Conservation (phyloP, 2,797 vertebrate species). For the Adelosebastes latens region DNA sequence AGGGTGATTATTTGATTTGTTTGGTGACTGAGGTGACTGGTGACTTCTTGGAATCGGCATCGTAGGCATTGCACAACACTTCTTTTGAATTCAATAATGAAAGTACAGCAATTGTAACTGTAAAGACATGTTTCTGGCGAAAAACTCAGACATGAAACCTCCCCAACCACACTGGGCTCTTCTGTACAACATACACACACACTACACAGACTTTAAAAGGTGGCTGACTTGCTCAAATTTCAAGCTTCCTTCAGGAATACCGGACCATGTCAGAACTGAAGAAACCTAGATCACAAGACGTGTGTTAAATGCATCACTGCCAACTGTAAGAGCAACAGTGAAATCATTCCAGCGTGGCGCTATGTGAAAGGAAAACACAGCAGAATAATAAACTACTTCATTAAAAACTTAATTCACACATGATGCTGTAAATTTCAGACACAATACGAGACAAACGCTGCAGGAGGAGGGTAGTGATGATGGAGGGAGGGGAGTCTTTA, state of each 20-base stretch:
- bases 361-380: not conserved
- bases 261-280: not conserved
- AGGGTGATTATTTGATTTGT: not conserved
- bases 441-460: not conserved
- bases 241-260: not conserved
- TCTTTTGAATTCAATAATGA: not conserved
- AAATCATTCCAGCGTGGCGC: not conserved
- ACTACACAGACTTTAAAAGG: not conserved
- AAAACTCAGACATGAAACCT: not conserved
- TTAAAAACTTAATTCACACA: not conserved
- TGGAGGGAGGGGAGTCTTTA: not conserved
- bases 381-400: not conserved
- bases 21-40: not conserved
- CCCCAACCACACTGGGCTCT: not conserved
- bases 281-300: not conserved
- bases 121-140: not conserved
- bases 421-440: not conserved
- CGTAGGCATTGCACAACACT: conserved; percentile 7
- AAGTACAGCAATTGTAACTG: not conserved
- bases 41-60: not conserved
- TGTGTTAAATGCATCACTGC: not conserved
- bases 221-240: not conserved
- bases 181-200: not conserved
- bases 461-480: not conserved
- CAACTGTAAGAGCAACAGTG: not conserved